Evolutionary conservation across 2,113 vertebrate species (phyloP), one percentile per base, ranked within the genome.

Genomic region (Thymallus thymallus): DNA sequence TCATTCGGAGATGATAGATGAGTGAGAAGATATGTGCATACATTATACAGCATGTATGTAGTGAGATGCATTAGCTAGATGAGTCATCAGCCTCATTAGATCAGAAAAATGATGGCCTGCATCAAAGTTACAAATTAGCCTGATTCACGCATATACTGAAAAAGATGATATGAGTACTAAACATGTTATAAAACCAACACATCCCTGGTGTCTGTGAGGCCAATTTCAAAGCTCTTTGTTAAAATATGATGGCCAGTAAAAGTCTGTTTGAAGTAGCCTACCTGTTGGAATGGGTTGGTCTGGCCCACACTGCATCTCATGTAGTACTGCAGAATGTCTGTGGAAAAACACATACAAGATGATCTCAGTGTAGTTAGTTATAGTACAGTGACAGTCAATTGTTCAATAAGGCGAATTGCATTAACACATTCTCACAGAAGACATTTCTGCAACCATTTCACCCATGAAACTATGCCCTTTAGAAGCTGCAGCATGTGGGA

Each of bases 241-340:
- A 41, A 41, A 41, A 12, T 10, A 41, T 41, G 9, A 41, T 12
- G 35, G 35, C 2, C 35, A 41, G 35, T 41, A 41, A 12, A 41
- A 10, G 9, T 41, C 35, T 41, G 35, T 41, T 41, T 41, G n/a
- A 24, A 68, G 82, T 88, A 48, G 88, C 91, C 90, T 89, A 99
- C 98, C 95, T 99, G 98, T 88, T 98, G 98, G 87, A 98, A 99
- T 65, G 97, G 98, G 90, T 98, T 99, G 77, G 88, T 76, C 71
- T 94, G 94, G 0, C 91, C 94, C 80, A 93, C 76, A 18, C 87
- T 93, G 79, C 98, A 99, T 74, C 88, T 90, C 14, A 98, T 91
- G 85, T 98, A 99, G 89, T 98, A 96, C 79, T 92, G 94, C 71
- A 99, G 88, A 69, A 91, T 96, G 64, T 96, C 98, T 99, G 90